Evolutionary conservation across 2,797 vertebrate genomes (phyloP).

Genomic region (Sebastolobus alascanus): DNA sequence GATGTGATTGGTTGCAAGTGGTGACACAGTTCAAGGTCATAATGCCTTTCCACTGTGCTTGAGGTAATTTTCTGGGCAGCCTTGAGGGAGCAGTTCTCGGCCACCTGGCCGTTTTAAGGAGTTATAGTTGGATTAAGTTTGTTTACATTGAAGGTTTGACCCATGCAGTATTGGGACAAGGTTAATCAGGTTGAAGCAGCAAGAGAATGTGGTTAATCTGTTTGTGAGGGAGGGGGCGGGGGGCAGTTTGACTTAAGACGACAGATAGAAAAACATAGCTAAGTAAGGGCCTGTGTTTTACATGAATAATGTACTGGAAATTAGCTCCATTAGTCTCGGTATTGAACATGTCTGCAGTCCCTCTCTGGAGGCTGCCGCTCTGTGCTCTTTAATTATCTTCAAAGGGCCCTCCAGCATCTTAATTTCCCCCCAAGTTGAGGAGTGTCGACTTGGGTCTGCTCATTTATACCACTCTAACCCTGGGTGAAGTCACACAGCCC

Average conservation of each 20-base stretch:
- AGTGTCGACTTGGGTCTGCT: constrained; percentile 76
- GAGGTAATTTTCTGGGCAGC: constrained; percentile 26
- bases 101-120: constrained; percentile 21
- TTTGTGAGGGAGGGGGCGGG: constrained; percentile 11
- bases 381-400: constrained; percentile 88
- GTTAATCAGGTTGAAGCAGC: constrained; percentile 66
- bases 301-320: constrained; percentile 87
- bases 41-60: constrained; percentile 13
- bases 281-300: constrained; percentile 81
- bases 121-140: constrained; percentile 31
- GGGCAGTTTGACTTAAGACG: constrained; percentile 31
- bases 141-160: constrained; percentile 50
- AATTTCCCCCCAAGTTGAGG: constrained; percentile 80
- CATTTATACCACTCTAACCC: constrained; percentile 75
- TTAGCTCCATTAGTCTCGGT: constrained; percentile 86
- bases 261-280: constrained; percentile 63
- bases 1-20: constrained; percentile 23
- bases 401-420: constrained; percentile 85
- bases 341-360: constrained; percentile 83
- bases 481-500: constrained; percentile 62
- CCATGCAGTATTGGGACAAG: constrained; percentile 33
- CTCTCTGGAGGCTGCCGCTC: constrained; percentile 83
- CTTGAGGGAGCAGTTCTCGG: constrained; percentile 28
- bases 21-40: constrained; percentile 64
- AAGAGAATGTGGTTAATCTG: constrained; percentile 37